Evolutionary conservation across 2,113 vertebrate species (phyloP).

Genomic region (Callopanchax toddi): DNA sequence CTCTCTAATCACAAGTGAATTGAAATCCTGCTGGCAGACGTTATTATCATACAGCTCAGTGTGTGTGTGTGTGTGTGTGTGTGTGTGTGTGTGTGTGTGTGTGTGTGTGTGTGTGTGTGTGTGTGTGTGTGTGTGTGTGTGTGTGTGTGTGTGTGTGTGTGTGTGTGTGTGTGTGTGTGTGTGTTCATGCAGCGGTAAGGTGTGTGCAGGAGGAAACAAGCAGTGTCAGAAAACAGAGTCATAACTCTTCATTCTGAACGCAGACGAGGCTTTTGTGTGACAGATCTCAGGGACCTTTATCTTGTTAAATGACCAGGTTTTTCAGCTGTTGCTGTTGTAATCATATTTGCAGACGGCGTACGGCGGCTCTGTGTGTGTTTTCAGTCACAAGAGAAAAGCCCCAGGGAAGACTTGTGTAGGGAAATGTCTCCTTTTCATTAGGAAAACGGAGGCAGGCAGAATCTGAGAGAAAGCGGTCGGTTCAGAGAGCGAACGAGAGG

Average conservation of each 20-base stretch:
- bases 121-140: no score
- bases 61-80: no score
- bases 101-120: no score
- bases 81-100: no score
- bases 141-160: no score
- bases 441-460: slow-evolving; percentile 61
- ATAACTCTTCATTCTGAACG: not conserved
- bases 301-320: slow-evolving; percentile 47
- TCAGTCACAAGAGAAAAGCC: slow-evolving; percentile 39
- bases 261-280: slow-evolving; percentile 35
- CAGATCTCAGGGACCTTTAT: slow-evolving; percentile 50
- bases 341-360: slow-evolving; percentile 53
- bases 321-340: slow-evolving; percentile 50
- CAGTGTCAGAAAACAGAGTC: slow-evolving; percentile 33
- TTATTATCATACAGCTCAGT: slow-evolving; percentile 59
- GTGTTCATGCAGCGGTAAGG: slow-evolving; percentile 64
- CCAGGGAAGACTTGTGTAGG: slow-evolving; percentile 51
- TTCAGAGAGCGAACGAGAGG: slow-evolving; percentile 26
- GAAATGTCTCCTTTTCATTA: slow-evolving; percentile 70
- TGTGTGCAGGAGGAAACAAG: slow-evolving; percentile 31
- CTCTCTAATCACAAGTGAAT: slow-evolving; percentile 67
- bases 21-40: slow-evolving; percentile 57
- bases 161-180: no score
- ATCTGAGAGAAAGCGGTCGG: slow-evolving; percentile 42
- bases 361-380: slow-evolving; percentile 30